Conservation (phyloP, 2,113 vertebrate species). For the Empidonax alnorum region DNA sequence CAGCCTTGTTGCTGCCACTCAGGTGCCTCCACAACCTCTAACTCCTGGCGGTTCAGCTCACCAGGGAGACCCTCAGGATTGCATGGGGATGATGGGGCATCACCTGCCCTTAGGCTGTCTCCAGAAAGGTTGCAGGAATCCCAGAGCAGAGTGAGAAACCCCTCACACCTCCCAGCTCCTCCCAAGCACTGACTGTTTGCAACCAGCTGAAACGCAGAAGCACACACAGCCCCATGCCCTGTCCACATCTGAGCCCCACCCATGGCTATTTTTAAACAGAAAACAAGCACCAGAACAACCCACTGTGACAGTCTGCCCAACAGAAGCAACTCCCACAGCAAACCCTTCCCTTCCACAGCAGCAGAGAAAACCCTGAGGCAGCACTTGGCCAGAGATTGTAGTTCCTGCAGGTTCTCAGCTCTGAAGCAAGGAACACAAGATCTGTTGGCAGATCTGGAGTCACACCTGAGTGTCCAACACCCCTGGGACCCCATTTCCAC, state of each 20-base stretch:
- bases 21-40: neutral
- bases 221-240: neutral
- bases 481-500: neutral
- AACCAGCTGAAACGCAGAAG: neutral
- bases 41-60: neutral
- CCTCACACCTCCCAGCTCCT: neutral
- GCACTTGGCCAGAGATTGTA: neutral
- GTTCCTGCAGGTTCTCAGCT: neutral
- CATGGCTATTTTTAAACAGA: neutral
- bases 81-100: rapidly evolving
- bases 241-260: neutral
- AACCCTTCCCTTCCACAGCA: neutral
- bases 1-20: neutral
- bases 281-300: neutral
- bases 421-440: neutral
- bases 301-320: neutral
- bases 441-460: neutral
- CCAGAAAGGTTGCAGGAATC: neutral
- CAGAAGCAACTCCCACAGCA: neutral
- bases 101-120: neutral
- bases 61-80: neutral
- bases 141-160: neutral
- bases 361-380: neutral
- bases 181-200: neutral
- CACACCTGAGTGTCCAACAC: neutral